Evolutionary conservation across 2,797 vertebrate species (phyloP), one percentile per base, ranked within the genome.

Genomic region (Lindbergichthys nudifrons): DNA sequence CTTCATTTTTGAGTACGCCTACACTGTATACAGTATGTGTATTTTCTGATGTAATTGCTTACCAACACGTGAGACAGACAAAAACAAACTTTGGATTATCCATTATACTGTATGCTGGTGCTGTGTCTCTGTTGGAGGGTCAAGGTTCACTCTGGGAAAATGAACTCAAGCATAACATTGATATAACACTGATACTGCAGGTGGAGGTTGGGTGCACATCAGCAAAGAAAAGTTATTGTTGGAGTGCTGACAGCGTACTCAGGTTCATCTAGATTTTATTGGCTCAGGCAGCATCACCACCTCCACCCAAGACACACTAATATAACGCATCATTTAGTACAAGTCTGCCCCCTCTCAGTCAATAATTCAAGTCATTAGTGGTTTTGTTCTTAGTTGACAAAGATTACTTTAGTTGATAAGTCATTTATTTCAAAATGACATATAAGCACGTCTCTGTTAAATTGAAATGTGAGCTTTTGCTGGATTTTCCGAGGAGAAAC

Each of bases 71-170:
- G 42, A 75, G 26, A 64, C 52, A n/a, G 45, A 72, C 48, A 42
- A 46, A 5, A 36, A 14, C n/a, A 61, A 21, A 16, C 16, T 59
- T 70, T 65, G 59, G 19, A n/a, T 61, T 47, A 13, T 41, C 21
- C 47, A 70, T 23, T 16, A 10, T 46, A 5, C 26, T 26, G 4
- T 26, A 32, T 66, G 65, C 52, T 3, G 19, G 12, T 47, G 62
- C 13, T 70, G n/a, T 72, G 23, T 72, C 65, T 66, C 18, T 82
- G 48, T n/a, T 65, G 15, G 50, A 60, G 16, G 43, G 52, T 59
- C 75, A 65, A 46, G 45, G 77, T 71, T 80, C 66, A 54, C 3
- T 51, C 15, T 57, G 16, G 56, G 36, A n/a, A 61, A 53, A 50
- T 65, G 3, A 46, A 41, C 26, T 47, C 39, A 60, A 53, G 46